phyloP scores from a whole-genome alignment of 2,888 invertebrate species.

The Herminia tarsipennalis region DNA sequence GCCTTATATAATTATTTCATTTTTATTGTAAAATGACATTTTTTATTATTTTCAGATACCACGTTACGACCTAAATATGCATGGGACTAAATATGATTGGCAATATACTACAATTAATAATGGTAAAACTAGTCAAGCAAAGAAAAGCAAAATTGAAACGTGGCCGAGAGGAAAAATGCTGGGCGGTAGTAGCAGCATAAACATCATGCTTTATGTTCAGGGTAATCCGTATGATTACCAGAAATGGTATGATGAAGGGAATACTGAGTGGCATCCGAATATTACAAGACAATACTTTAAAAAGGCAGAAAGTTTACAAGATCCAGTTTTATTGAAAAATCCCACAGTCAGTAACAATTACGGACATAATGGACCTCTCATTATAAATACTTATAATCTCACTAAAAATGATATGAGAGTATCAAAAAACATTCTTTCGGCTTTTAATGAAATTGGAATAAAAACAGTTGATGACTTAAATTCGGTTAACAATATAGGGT shows the following conservation, averaged over 20 bases:
- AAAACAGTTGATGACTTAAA: slow-evolving; percentile 25
- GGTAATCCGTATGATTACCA: slow-evolving; percentile 79
- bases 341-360: slow-evolving; percentile 56
- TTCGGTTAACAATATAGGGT: slow-evolving; percentile 21
- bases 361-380: slow-evolving; percentile 31
- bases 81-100: slow-evolving; percentile 18
- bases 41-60: slow-evolving; percentile 21
- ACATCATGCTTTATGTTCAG: slow-evolving; percentile 82
- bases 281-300: slow-evolving; percentile 27
- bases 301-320: slow-evolving; percentile 33
- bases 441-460: slow-evolving; percentile 26
- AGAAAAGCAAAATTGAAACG: slow-evolving; percentile 33
- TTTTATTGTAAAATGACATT: slow-evolving; percentile 4
- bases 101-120: slow-evolving; percentile 30
- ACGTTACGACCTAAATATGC: neutral
- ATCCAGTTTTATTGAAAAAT: slow-evolving; percentile 9
- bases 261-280: slow-evolving; percentile 52
- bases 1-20: neutral
- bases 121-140: slow-evolving; percentile 22
- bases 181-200: slow-evolving; percentile 83
- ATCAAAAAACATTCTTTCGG: slow-evolving; percentile 12
- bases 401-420: neutral
- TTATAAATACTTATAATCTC: slow-evolving; percentile 22
- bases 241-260: slow-evolving; percentile 78
- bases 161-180: slow-evolving; percentile 87